Evolutionary conservation across 1,140 invertebrate genomes (phyloP).

Genomic region (Oncopodura yosiiana): DNA sequence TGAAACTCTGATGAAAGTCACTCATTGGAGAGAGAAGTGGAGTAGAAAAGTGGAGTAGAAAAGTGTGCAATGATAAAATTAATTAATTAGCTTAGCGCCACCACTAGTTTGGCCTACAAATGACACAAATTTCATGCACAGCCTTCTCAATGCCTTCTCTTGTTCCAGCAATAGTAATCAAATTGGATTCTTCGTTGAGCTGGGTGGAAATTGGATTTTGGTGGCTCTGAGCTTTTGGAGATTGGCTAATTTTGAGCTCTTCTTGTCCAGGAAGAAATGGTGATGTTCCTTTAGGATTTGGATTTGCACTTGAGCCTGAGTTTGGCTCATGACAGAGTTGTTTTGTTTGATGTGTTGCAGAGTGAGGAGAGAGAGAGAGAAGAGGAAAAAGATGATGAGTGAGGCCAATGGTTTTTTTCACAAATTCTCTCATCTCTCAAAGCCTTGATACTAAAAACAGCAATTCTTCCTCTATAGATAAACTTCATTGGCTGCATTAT

Average conservation of each 20-base stretch:
- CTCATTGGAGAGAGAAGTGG: too few species aligned
- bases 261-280: slow-evolving; percentile 82
- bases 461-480: slow-evolving; percentile 95
- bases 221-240: slow-evolving; percentile 89
- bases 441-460: slow-evolving; percentile 93
- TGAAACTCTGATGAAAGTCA: too few species aligned
- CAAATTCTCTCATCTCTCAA: slow-evolving; percentile 94
- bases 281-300: slow-evolving; percentile 92
- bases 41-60: too few species aligned
- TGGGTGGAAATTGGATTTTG: slow-evolving; percentile 83
- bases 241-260: slow-evolving; percentile 72
- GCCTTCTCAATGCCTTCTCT: slow-evolving; percentile 93
- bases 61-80: too few species aligned
- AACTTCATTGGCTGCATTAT: too few species aligned
- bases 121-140: slow-evolving; percentile 82
- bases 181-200: slow-evolving; percentile 70
- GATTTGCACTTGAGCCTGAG: slow-evolving; percentile 58
- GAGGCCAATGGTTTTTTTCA: too few species aligned
- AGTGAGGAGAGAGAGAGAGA: too few species aligned
- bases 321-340: too few species aligned
- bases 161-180: slow-evolving; percentile 80
- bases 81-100: too few species aligned
- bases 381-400: too few species aligned
- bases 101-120: too few species aligned
- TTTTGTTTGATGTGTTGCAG: too few species aligned